A percentile compares a stretch with the other conserved stretches of the same genome.
Conservation (phyloP, 2,888 invertebrate genomes). For the Glyphotaelius pellucidus region DNA sequence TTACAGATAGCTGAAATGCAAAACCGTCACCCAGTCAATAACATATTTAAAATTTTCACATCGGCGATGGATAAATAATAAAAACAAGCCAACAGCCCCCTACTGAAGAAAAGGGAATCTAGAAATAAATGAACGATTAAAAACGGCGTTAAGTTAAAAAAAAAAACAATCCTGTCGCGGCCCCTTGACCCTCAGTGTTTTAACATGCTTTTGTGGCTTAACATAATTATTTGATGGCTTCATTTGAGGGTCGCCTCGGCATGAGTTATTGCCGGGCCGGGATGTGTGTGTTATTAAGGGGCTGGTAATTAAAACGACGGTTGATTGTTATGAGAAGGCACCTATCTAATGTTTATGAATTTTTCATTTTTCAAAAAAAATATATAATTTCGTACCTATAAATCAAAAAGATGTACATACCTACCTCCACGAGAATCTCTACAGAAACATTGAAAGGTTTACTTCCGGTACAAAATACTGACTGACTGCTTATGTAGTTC, state of each 20-base stretch:
- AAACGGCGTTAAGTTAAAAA: neutral
- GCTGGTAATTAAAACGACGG: conserved; percentile 62
- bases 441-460: neutral
- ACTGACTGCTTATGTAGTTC: too few species aligned
- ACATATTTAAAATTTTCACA: too few species aligned
- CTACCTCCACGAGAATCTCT: neutral
- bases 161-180: neutral
- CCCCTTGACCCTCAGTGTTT: conserved; percentile 53
- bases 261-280: conserved; percentile 53
- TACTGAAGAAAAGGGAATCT: neutral
- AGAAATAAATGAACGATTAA: neutral
- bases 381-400: conserved; percentile 42
- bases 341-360: neutral
- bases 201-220: conserved; percentile 65
- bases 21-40: too few species aligned
- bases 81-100: too few species aligned
- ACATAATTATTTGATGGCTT: conserved; percentile 66
- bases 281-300: conserved; percentile 45
- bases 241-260: conserved; percentile 52
- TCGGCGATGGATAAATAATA: too few species aligned
- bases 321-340: conserved; percentile 56
- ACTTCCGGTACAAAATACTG: neutral
- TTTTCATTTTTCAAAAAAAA: conserved; percentile 49
- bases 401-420: conserved; percentile 44
- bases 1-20: too few species aligned